Evolutionary conservation across 2,797 vertebrate species (phyloP), one percentile per base, ranked within the genome.

Genomic region (Bryconaethiops microstoma): DNA sequence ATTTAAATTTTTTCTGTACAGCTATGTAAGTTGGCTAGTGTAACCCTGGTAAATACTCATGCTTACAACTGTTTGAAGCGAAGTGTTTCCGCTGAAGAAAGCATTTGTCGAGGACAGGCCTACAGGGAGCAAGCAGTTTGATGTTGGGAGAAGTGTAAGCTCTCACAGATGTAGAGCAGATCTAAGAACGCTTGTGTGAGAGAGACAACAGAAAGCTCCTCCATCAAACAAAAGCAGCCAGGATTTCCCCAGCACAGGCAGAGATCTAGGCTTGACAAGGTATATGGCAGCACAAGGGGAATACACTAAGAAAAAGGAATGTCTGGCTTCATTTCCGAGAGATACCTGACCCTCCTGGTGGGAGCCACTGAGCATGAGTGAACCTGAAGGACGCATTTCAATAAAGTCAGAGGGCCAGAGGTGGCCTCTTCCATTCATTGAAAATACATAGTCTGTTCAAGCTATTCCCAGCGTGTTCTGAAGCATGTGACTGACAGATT

Each of bases 301-400:
- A 83, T 76, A 85, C 60, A 4, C 59, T 23, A 19, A 67, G 60
- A 76, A 83, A 82, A 67, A 71, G 77, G 54, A 87, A 86, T 82
- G 82, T 87, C 88, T 87, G 85, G 83, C 84, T 87, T 85, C 63
- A 86, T 84, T 90, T 90, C 86, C 83, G 74, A 90, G 84, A 86
- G 86, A 91, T 83, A 92, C 86, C 85, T 83, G 88, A 91, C 87
- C 76, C 80, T 84, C 87, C 83, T 82, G 72, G 75, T 3, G 90
- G 88, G 88, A 89, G 59, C 77, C 29, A 63, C 74, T 68, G 85
- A 83, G 82, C 80, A 86, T 90, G 90, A 91, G 87, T 86, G 79
- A 90, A 92, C 84, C 81, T 60, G 83, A 87, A 79, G 77, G 86
- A 90, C 76, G 73, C 87, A 86, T 90, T 91, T 90, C 86, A 89